Percentiles rank a stretch among this genome's conserved stretches.
Evolutionary conservation across 2,113 vertebrate species (phyloP).

Genomic region (Todiramphus saurophagus): DNA sequence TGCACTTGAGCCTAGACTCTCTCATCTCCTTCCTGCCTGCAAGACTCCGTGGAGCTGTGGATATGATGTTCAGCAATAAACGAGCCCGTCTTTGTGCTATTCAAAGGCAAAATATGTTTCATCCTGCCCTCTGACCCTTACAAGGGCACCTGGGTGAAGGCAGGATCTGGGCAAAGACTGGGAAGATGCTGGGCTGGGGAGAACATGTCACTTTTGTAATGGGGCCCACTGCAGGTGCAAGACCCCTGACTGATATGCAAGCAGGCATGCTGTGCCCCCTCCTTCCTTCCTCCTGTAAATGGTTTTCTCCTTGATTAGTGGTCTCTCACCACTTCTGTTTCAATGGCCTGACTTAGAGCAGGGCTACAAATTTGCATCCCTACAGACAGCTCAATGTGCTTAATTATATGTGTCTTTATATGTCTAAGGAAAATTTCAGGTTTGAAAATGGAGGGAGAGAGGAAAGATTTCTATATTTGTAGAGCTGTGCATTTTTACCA

Average conservation of each 20-base stretch:
- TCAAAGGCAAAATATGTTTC: background rate
- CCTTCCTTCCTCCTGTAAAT: background rate
- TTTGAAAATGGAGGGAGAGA: conserved; percentile 36
- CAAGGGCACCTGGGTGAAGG: background rate
- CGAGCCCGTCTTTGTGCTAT: fast-evolving
- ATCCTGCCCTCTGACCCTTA: background rate
- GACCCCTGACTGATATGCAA: background rate
- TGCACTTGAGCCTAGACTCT: background rate
- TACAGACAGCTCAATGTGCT: background rate
- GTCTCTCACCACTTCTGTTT: background rate
- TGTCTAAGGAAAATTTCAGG: conserved; percentile 53
- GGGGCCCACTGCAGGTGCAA: background rate
- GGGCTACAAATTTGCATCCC: conserved; percentile 15
- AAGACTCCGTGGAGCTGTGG: background rate
- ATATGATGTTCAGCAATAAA: background rate
- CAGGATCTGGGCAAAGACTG: background rate
- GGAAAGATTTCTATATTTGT: conserved; percentile 47
- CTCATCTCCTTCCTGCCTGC: background rate
- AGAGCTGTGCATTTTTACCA: background rate
- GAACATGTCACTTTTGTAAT: background rate
- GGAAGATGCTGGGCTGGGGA: background rate
- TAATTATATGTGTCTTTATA: conserved; percentile 55
- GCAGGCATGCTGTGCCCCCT: background rate
- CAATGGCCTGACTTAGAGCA: background rate
- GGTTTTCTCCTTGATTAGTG: conserved; percentile 24